Percentiles rank a stretch among this genome's conserved stretches.
Evolutionary conservation across 2,797 vertebrate genomes (phyloP).

Genomic region (Rhabdophis nuchalis): DNA sequence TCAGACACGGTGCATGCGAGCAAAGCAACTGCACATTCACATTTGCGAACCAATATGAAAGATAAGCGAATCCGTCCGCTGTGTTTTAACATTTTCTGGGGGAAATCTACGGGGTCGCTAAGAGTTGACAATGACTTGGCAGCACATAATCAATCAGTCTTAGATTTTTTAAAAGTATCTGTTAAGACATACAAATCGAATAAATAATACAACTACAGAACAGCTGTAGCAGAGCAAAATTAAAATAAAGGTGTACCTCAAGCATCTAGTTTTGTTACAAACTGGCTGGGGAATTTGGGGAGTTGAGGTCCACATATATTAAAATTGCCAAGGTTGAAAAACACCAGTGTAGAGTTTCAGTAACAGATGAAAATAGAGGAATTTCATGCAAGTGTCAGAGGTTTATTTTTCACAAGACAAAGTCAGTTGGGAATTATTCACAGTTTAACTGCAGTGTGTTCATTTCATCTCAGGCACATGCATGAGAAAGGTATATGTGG

Average conservation of each 20-base stretch:
- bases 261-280: background rate
- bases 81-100: background rate
- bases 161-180: background rate
- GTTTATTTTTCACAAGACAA: conserved; percentile 31
- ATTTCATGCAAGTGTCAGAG: background rate
- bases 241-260: background rate
- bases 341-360: background rate
- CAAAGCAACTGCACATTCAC: too few species aligned
- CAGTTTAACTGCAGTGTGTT: conserved; percentile 14
- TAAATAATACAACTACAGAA: background rate
- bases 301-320: background rate
- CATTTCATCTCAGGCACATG: background rate
- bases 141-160: background rate
- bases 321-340: background rate
- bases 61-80: background rate
- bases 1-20: too few species aligned
- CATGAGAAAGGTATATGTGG: background rate
- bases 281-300: background rate
- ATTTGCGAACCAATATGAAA: too few species aligned
- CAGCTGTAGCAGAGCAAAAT: background rate
- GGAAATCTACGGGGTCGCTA: background rate
- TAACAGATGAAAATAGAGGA: conserved; percentile 18
- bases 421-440: conserved; percentile 5
- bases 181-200: background rate
- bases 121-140: background rate